Base-by-base conservation (phyloP, 35 echinoderm and acorn worm species). In the Anneissia japonica region DNA sequence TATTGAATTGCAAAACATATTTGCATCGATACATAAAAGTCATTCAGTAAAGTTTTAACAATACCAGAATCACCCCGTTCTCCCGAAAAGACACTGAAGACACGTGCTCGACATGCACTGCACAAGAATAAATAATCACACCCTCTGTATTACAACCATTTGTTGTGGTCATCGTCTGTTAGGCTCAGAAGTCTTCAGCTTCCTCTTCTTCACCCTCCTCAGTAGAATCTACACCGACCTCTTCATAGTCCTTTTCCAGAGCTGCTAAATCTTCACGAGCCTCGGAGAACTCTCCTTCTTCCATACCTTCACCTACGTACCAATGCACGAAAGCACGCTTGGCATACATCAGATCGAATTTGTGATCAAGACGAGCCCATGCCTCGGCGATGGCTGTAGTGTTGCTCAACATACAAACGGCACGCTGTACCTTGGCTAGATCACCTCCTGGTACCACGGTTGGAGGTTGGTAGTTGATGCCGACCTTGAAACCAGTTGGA, bases 251-350 rank as follows among this genome's bases (percentile, higher is more conserved):
- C 73, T 86, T 86, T 36, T 86, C 84, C 14, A 87, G 36, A 43
- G 40, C 56, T 46, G 86, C 86, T 43, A 87, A 19, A 37, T 87
- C 86, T 35, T 87, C 76, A 41, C 86, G 75, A 46, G 86, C 86
- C 31, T 87, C 76, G 21, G 86, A 80, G 34, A 38, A 32, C 23
- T 45, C 40, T 4, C 26, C 32, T 28, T 28, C 74, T 75, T 28
- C 32, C 86, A 87, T 87, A 39, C 84, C 84, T 76, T 86, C 74
- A 46, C 84, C 74, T 4, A 86, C 84, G 21, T 86, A 86, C 84
- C 86, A 87, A 30, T 87, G 86, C 9, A 87, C 86, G 34, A 87
- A 87, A n/a, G 86, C 86, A 29, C 86, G 72, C 74, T 86, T 86
- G 36, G 84, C 73, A 32, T 86, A 86, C 84, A 86, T 86, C 34